Percentiles rank a stretch among this genome's conserved stretches.
Evolutionary conservation across 2,888 invertebrate species (phyloP).

Genomic region (Pyrochroa serraticornis): DNA sequence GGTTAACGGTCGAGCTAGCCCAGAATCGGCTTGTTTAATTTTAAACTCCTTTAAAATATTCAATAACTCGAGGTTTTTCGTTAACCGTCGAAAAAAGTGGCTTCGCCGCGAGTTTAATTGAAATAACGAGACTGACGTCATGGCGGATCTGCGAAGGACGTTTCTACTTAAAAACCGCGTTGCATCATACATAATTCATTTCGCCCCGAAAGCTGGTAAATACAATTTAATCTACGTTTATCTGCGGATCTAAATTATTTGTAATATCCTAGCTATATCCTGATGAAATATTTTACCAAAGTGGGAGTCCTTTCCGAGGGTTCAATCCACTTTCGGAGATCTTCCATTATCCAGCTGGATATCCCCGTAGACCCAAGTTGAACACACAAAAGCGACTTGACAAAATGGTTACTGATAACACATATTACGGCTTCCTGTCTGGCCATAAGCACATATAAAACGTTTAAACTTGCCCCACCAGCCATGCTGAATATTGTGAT

Average conservation of each 20-base stretch:
- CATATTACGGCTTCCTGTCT: constrained; percentile 40
- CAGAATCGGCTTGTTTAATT: constrained; percentile 2
- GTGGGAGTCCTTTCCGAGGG: constrained; percentile 37
- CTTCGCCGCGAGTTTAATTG: neutral
- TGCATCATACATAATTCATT: constrained; percentile 19
- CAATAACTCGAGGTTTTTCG: neutral
- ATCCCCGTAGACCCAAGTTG: constrained; percentile 44
- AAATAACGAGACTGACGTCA: neutral
- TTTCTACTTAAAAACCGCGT: constrained; percentile 1
- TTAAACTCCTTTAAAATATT: constrained; percentile 4
- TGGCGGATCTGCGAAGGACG: neutral
- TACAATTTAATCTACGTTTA: constrained; percentile 40
- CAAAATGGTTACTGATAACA: constrained; percentile 51
- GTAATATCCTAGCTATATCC: constrained; percentile 39
- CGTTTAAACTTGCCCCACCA: constrained; percentile 34
- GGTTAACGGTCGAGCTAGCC: neutral
- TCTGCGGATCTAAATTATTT: constrained; percentile 45
- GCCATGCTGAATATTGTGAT: constrained; percentile 14
- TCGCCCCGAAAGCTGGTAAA: constrained; percentile 16
- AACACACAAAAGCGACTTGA: constrained; percentile 47
- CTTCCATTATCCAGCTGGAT: constrained; percentile 46
- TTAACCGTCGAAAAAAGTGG: neutral
- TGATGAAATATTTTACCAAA: constrained; percentile 42
- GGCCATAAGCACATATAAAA: constrained; percentile 40
- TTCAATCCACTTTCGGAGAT: constrained; percentile 46